Evolutionary conservation across 2,113 vertebrate genomes (phyloP).

Genomic region (Melanerpes aurifrons): DNA sequence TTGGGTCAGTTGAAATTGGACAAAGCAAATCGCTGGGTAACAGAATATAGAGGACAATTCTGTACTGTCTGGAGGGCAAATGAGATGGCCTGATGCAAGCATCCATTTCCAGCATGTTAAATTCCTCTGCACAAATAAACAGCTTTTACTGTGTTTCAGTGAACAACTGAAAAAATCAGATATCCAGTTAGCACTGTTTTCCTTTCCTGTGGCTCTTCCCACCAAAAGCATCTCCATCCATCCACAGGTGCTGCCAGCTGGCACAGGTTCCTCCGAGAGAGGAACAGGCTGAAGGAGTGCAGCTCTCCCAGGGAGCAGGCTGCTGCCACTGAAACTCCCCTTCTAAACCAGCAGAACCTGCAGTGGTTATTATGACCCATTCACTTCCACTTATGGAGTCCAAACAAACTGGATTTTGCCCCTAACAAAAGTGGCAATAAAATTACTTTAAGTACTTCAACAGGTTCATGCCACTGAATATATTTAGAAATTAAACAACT

Average conservation of each 20-base stretch:
- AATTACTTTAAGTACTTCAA: neutral
- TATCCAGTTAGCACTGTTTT: neutral
- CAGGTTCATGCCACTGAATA: neutral
- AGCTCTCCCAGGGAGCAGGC: neutral
- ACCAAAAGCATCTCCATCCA: neutral
- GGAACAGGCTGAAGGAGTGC: neutral
- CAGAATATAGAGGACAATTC: neutral
- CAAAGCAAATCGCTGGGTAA: conserved; percentile 15
- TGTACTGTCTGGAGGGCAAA: neutral
- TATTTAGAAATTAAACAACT: conserved; percentile 17
- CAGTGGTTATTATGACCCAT: neutral
- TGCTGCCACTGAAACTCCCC: neutral
- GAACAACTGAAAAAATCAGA: neutral
- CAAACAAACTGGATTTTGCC: neutral
- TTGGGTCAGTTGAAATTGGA: conserved; percentile 35
- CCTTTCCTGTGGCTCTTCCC: neutral
- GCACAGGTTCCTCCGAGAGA: neutral
- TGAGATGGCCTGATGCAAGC: neutral
- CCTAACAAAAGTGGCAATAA: neutral
- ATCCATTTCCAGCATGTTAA: neutral
- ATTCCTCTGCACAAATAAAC: neutral
- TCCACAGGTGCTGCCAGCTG: neutral
- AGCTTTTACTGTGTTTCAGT: neutral
- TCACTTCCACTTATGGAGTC: neutral
- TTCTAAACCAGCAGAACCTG: neutral